Conservation (phyloP, 2,797 vertebrate species). For the Intellagama lesueurii region DNA sequence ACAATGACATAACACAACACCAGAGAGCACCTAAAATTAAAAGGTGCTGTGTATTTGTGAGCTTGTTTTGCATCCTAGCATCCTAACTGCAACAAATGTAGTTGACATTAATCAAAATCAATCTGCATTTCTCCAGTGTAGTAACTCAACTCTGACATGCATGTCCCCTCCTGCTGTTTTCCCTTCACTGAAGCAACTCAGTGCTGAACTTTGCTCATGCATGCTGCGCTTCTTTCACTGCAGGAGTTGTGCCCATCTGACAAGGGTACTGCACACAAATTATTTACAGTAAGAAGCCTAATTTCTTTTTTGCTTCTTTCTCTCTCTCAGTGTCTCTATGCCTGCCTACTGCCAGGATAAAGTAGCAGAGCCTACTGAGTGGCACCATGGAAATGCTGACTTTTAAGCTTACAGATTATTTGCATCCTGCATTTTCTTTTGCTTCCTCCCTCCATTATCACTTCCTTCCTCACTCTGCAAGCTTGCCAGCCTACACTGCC, state of each 20-base stretch:
- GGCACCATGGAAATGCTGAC: not conserved
- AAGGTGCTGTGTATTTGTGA: not conserved
- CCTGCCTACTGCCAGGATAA: not conserved
- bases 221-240: not conserved
- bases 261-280: not conserved
- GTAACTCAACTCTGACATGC: not conserved
- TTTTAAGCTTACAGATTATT: not conserved
- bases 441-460: not conserved
- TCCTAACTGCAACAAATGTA: not conserved
- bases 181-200: no score
- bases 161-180: not conserved
- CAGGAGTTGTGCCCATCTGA: not conserved
- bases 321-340: not conserved
- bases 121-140: not conserved
- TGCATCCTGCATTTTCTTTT: not conserved
- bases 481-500: not conserved
- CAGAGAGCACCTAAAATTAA: not conserved
- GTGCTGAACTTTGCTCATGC: not conserved
- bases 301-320: not conserved
- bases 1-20: not conserved
- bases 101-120: not conserved
- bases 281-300: not conserved
- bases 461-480: no score
- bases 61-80: not conserved
- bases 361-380: not conserved